Evolutionary conservation across 2,888 invertebrate genomes (phyloP).

Genomic region (Invenusta paracnida): DNA sequence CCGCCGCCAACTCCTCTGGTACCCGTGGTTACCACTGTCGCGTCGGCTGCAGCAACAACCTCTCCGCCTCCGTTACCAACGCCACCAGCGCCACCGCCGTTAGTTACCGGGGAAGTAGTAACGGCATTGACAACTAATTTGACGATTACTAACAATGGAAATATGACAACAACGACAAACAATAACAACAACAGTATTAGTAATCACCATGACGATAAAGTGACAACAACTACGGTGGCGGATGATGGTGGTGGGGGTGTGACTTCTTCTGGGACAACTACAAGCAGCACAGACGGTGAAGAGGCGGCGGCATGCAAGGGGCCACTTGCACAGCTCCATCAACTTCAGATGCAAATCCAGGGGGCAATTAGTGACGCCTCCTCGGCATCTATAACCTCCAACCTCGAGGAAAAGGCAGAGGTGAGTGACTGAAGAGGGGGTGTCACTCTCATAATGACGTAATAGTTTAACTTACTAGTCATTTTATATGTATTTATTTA

Average conservation of each 20-base stretch:
- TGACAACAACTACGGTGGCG: background rate
- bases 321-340: background rate
- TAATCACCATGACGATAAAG: background rate
- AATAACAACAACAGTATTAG: background rate
- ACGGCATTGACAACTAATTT: too few relatives aligned
- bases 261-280: too few relatives aligned
- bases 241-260: background rate
- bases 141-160: too few relatives aligned
- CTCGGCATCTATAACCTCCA: background rate
- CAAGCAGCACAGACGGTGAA: too few relatives aligned
- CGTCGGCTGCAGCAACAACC: too few relatives aligned
- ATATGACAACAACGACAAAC: background rate
- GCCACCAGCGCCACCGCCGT: too few relatives aligned
- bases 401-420: background rate
- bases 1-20: background rate
- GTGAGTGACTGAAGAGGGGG: background rate
- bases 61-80: background rate
- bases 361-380: background rate
- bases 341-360: background rate
- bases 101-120: too few relatives aligned
- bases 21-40: background rate
- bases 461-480: too few relatives aligned
- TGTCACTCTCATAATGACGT: too few relatives aligned
- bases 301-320: background rate
- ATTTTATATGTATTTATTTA: too few relatives aligned